Percentiles rank a stretch among this genome's conserved stretches.
phyloP scores from a whole-genome alignment of 2,888 invertebrate genomes.

The Leptopterna dolabrata region DNA sequence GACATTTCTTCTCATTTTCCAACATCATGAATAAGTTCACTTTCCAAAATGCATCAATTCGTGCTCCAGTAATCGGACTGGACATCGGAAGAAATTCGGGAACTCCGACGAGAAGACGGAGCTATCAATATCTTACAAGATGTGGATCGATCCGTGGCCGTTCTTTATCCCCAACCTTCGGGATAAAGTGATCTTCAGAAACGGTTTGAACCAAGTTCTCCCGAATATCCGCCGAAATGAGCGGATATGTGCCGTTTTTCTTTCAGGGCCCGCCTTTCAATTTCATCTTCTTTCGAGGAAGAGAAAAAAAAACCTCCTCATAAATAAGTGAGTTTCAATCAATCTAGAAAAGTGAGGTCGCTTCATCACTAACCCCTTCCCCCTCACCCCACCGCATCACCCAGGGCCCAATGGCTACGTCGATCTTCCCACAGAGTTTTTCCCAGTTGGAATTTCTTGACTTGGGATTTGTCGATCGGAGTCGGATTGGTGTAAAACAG shows the following conservation, averaged over 20 bases:
- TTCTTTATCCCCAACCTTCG: background rate
- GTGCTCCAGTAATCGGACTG: no score
- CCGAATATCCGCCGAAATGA: background rate
- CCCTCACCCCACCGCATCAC: background rate
- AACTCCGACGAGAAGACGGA: no score
- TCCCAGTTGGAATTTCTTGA: background rate
- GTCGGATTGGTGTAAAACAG: background rate
- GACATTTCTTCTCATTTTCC: no score
- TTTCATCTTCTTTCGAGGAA: background rate
- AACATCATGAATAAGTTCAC: no score
- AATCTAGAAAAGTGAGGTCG: slow-evolving; percentile 46
- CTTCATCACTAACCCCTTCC: slow-evolving; percentile 34
- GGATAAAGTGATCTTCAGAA: background rate
- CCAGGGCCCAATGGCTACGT: background rate
- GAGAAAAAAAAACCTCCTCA: slow-evolving; percentile 33
- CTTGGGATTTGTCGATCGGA: background rate
- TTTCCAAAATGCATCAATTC: no score
- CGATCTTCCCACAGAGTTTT: background rate
- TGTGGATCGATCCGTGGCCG: no score
- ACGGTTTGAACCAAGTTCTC: background rate
- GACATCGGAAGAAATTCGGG: no score
- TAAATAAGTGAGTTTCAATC: slow-evolving; percentile 55
- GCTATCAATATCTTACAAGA: no score
- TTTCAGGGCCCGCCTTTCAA: background rate
- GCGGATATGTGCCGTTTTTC: background rate